Percentiles rank a stretch among this genome's conserved stretches.
These are phyloP conservation scores for Amiota communis DNA, from an alignment of 2,888 invertebrate species.

Conservation along the genomic window DNA sequence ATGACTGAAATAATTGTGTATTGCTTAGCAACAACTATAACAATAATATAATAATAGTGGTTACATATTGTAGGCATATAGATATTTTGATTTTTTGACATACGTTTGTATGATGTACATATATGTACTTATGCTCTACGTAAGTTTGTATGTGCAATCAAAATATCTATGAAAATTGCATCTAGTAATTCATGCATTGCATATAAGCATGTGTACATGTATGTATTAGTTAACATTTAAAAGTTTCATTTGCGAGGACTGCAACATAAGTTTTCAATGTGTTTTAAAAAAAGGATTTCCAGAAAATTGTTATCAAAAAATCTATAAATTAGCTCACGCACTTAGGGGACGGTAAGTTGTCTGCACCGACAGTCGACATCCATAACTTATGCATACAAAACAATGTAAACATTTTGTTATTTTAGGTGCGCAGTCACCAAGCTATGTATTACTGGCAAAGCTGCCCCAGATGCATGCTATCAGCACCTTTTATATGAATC, in stretches of 20 bases:
- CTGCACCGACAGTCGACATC: too few species aligned
- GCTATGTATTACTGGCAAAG: too few species aligned
- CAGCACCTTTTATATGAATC: too few species aligned
- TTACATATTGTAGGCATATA: background rate
- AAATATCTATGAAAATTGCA: background rate
- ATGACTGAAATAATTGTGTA: constrained; percentile 45
- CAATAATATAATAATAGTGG: background rate
- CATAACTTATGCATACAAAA: too few species aligned
- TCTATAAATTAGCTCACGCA: too few species aligned
- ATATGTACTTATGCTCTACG: too few species aligned
- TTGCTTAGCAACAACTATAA: constrained; percentile 51
- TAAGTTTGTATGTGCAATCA: background rate
- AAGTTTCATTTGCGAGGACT: constrained; percentile 35
- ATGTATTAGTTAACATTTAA: constrained; percentile 35
- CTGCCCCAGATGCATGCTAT: too few species aligned
- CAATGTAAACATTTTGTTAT: too few species aligned
- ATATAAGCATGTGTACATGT: background rate
- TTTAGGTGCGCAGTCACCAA: too few species aligned
- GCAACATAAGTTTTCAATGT: constrained; percentile 31
- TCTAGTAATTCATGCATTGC: background rate
- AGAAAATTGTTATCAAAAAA: too few species aligned
- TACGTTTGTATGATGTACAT: too few species aligned
- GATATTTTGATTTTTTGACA: background rate
- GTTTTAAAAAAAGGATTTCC: background rate
- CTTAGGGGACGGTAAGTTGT: too few species aligned